phyloP scores from a whole-genome alignment of 2,797 vertebrate species.

The Xenentodon cancila region DNA sequence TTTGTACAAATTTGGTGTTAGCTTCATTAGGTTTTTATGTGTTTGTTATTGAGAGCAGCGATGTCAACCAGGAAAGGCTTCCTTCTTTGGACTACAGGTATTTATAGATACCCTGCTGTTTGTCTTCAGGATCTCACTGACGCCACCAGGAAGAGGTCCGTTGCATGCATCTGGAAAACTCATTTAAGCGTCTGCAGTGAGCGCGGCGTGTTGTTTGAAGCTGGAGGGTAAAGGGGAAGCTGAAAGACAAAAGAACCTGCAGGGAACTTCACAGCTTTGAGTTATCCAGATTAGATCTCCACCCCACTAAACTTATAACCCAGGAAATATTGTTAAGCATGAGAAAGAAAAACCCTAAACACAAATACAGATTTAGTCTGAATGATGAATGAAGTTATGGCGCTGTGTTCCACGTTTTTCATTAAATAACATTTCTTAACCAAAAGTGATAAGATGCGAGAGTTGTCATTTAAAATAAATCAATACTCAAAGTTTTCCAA shows the following conservation, averaged over 20 bases:
- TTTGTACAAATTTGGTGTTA: neutral
- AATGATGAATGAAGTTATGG: conserved; percentile 5
- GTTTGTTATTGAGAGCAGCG: conserved; percentile 46
- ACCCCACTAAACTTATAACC: conserved; percentile 14
- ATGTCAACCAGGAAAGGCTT: conserved; percentile 69
- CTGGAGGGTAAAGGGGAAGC: neutral
- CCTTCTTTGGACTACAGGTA: conserved; percentile 67
- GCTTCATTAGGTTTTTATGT: conserved; percentile 5
- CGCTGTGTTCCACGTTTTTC: neutral
- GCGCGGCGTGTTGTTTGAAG: conserved; percentile 18
- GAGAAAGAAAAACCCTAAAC: neutral
- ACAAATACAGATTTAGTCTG: neutral
- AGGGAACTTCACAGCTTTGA: neutral
- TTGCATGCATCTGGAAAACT: conserved; percentile 79
- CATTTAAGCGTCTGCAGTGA: conserved; percentile 48
- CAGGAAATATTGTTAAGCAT: neutral
- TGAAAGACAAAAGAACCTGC: conserved; percentile 47
- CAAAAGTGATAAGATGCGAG: neutral
- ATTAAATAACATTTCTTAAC: conserved; percentile 14
- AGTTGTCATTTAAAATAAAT: too few relatives aligned
- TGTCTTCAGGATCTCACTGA: conserved; percentile 60
- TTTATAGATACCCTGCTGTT: conserved; percentile 65
- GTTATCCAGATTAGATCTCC: conserved; percentile 9
- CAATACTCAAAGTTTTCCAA: too few relatives aligned
- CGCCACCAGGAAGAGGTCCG: conserved; percentile 67